A percentile compares a stretch with the other conserved stretches of the same genome.
Conservation (phyloP, 2,113 vertebrate genomes). For the Lichenostomus cassidix region DNA sequence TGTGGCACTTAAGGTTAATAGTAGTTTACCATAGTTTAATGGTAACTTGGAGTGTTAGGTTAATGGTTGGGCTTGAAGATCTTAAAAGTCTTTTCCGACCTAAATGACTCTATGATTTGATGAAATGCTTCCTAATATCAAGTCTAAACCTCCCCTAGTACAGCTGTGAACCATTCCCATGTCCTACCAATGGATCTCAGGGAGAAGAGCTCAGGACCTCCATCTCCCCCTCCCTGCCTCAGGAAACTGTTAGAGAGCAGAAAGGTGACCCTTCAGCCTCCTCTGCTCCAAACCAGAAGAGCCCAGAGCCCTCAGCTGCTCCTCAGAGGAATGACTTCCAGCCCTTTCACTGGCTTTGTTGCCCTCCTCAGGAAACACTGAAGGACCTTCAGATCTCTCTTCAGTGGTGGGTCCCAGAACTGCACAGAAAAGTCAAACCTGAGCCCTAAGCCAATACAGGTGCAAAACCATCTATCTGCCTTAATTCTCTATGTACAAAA, state of each 20-base stretch:
- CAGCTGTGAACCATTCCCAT: neutral
- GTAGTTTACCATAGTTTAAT: neutral
- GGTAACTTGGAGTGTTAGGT: neutral
- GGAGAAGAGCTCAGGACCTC: neutral
- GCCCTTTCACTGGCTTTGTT: neutral
- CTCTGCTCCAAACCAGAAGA: neutral
- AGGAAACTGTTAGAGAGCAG: neutral
- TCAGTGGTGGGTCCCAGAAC: neutral
- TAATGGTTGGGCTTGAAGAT: neutral
- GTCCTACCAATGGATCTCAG: neutral
- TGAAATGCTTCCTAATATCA: neutral
- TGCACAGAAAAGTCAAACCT: neutral
- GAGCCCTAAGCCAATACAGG: neutral
- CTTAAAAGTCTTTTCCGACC: neutral
- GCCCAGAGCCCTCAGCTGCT: neutral
- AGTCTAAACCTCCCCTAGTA: neutral
- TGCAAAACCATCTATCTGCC: neutral
- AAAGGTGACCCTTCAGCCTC: accelerated
- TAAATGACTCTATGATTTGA: neutral
- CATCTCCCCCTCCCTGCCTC: neutral
- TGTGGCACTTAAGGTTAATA: neutral
- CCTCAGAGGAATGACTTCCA: neutral
- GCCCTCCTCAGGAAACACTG: neutral
- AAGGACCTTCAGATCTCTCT: neutral
- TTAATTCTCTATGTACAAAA: neutral